Conservation (phyloP, 1,140 invertebrate species). For the Akabosia matsudoensis region DNA sequence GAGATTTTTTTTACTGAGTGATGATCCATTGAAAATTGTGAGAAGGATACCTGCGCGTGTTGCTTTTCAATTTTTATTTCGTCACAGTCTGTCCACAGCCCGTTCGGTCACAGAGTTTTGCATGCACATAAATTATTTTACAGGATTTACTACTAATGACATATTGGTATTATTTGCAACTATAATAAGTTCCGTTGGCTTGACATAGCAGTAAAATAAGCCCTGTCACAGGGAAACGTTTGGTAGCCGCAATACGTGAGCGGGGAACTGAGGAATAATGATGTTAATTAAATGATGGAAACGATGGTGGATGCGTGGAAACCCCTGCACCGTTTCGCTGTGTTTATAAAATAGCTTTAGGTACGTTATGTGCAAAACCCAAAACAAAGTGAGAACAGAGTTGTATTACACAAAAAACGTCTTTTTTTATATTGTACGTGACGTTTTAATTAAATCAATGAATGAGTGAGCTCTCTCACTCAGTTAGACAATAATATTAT, state of each 20-base stretch:
- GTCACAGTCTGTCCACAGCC: neutral
- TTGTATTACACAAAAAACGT: neutral
- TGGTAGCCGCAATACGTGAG: neutral
- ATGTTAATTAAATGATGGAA: neutral
- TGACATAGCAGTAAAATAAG: neutral
- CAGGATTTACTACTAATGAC: neutral
- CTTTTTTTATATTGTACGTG: neutral
- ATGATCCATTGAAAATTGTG: too few relatives aligned
- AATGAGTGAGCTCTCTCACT: neutral
- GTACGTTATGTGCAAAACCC: too few relatives aligned
- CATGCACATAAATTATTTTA: conserved; percentile 7
- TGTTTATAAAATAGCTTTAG: too few relatives aligned
- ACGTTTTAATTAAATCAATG: neutral
- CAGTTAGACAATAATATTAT: neutral
- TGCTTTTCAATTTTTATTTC: neutral
- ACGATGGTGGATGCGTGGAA: too few relatives aligned
- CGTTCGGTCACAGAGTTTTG: neutral
- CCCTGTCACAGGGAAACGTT: neutral
- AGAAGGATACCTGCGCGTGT: too few relatives aligned
- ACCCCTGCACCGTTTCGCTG: neutral
- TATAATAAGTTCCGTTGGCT: neutral
- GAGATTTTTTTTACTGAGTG: too few relatives aligned
- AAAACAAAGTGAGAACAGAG: too few relatives aligned
- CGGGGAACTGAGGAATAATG: neutral
- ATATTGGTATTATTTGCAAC: neutral